phyloP scores from a whole-genome alignment of 2,888 invertebrate genomes.

The Saturnia pavonia region DNA sequence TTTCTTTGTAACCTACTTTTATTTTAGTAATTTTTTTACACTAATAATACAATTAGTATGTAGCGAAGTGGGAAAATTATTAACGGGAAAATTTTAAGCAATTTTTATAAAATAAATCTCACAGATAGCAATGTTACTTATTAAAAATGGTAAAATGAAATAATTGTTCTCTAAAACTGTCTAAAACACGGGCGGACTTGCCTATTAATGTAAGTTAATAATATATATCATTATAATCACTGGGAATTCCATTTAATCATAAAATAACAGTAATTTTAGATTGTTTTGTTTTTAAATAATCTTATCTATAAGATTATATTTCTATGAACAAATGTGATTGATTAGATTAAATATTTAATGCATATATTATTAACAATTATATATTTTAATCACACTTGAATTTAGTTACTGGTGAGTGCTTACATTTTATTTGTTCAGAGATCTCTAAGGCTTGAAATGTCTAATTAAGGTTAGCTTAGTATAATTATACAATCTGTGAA shows the following conservation, averaged over 20 bases:
- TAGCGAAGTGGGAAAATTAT: not conserved
- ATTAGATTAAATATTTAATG: conserved; percentile 6
- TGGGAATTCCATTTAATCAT: conserved; percentile 6
- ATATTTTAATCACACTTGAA: not conserved
- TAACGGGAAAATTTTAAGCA: not conserved
- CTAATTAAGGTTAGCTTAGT: too few species aligned
- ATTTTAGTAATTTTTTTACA: not conserved
- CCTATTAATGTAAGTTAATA: not conserved
- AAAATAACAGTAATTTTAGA: not conserved
- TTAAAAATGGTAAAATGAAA: too few species aligned
- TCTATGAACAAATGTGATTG: not conserved
- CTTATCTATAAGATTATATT: conserved; percentile 5
- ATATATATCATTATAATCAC: not conserved
- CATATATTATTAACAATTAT: not conserved
- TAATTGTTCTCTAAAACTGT: not conserved
- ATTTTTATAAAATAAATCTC: not conserved
- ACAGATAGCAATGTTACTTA: too few species aligned
- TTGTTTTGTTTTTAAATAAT: conserved; percentile 5
- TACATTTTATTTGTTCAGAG: not conserved
- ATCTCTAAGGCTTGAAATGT: not conserved
- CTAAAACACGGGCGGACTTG: not conserved
- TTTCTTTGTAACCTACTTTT: not conserved
- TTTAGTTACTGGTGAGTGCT: not conserved
- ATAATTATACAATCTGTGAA: too few species aligned
- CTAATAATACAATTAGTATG: not conserved